phyloP scores from a whole-genome alignment of 2,113 vertebrate genomes.

The Calyptommatus sinebrachiatus region DNA sequence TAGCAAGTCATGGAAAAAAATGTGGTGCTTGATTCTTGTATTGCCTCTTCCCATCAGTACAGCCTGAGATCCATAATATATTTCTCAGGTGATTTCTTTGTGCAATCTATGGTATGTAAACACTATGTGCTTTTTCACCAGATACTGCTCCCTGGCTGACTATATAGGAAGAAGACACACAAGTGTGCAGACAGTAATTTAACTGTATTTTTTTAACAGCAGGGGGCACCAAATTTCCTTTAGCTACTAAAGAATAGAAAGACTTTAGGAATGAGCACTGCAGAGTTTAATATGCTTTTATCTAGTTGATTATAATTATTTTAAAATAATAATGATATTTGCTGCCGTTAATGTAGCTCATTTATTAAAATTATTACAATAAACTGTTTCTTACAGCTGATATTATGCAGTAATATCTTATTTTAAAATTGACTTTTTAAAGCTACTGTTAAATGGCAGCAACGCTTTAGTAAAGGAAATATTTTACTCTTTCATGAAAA shows the following conservation, averaged over 20 bases:
- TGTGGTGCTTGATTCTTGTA: too few relatives aligned
- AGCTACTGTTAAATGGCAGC: conserved; percentile 5
- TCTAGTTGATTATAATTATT: conserved; percentile 15
- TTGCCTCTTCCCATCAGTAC: too few relatives aligned
- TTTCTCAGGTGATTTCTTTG: not conserved
- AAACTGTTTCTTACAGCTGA: not conserved
- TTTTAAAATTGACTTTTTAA: conserved; percentile 15
- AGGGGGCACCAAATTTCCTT: conserved; percentile 64
- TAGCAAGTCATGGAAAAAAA: too few relatives aligned
- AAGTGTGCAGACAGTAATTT: not conserved
- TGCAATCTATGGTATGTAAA: not conserved
- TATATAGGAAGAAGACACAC: not conserved
- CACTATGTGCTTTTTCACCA: not conserved
- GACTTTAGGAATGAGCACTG: not conserved
- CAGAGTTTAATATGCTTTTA: not conserved
- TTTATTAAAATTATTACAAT: conserved; percentile 19
- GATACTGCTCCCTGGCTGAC: not conserved
- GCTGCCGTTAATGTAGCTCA: conserved; percentile 4
- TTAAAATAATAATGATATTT: conserved; percentile 17
- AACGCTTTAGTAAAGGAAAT: conserved; percentile 1
- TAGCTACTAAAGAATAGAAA: conserved; percentile 14
- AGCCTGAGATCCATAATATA: too few relatives aligned
- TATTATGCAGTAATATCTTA: not conserved
- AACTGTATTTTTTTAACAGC: conserved; percentile 44
- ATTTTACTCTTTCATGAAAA: not conserved